Conservation (phyloP, 1,140 invertebrate species). For the Orchesella cincta region DNA sequence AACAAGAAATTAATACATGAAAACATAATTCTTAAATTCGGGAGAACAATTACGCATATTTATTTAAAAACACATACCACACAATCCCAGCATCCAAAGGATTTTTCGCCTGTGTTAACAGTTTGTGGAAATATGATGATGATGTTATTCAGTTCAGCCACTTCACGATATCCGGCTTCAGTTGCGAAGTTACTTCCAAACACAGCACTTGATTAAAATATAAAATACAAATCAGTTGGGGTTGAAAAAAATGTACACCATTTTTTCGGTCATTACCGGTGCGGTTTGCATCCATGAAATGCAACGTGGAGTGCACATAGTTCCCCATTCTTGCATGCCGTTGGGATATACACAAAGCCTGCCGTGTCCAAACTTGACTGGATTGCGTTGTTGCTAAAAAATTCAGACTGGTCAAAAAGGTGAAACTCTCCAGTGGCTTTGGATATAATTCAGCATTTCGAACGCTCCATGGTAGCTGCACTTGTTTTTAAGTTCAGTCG, state of each 20-base stretch:
- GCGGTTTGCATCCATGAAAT: conserved; percentile 57
- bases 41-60: too few relatives aligned
- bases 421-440: conserved; percentile 50
- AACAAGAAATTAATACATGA: too few relatives aligned
- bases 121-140: conserved; percentile 58
- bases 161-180: conserved; percentile 57
- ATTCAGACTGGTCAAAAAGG: conserved; percentile 55
- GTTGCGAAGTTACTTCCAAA: conserved; percentile 51
- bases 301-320: conserved; percentile 56
- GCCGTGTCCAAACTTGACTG: conserved; percentile 53
- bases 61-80: too few relatives aligned
- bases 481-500: conserved; percentile 54
- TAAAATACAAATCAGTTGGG: too few relatives aligned
- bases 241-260: too few relatives aligned
- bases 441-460: conserved; percentile 56
- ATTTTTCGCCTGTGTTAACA: conserved; percentile 51
- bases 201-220: too few relatives aligned
- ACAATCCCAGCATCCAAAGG: conserved; percentile 58
- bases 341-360: conserved; percentile 56
- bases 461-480: conserved; percentile 57
- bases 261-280: conserved; percentile 49
- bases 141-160: conserved; percentile 58
- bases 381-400: conserved; percentile 51
- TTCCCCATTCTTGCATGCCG: conserved; percentile 51
- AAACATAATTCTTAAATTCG: too few relatives aligned